A percentile compares a stretch with the other conserved stretches of the same genome.
Evolutionary conservation across 2,797 vertebrate species (phyloP).

Genomic region (Sphaeramia orbicularis): DNA sequence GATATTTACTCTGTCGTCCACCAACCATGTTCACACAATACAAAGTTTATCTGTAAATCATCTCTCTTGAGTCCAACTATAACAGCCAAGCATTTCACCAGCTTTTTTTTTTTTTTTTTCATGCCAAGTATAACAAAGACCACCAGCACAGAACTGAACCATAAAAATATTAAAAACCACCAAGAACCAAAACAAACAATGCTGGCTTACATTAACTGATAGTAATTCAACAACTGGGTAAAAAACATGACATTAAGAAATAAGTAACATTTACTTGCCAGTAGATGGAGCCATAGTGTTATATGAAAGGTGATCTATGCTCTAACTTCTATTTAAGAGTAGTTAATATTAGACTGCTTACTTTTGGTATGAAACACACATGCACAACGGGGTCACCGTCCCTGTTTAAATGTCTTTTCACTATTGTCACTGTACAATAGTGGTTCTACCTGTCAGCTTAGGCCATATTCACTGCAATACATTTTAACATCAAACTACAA

Average conservation of each 20-base stretch:
- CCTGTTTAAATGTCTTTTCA: too few species aligned
- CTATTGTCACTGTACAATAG: too few species aligned
- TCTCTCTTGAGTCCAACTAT: background rate
- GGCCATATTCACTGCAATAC: too few species aligned
- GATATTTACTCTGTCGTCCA: background rate
- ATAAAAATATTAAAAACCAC: background rate
- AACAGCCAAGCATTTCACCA: too few species aligned
- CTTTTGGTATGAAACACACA: too few species aligned
- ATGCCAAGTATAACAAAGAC: background rate
- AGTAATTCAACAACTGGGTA: too few species aligned
- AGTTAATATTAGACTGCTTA: too few species aligned
- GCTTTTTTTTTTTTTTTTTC: too few species aligned
- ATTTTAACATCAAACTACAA: background rate
- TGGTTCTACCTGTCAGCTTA: too few species aligned
- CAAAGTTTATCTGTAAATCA: background rate
- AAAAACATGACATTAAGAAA: background rate
- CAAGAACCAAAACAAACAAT: background rate
- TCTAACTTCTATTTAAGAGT: too few species aligned
- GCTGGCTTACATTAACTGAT: background rate
- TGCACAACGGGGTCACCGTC: too few species aligned
- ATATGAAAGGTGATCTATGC: too few species aligned
- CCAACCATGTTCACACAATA: background rate
- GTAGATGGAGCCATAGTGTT: slow-evolving; percentile 3
- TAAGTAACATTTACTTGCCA: background rate
- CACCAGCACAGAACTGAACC: background rate